Evolutionary conservation across 2,113 vertebrate genomes (phyloP).

Genomic region (Aptenodytes forsteri): DNA sequence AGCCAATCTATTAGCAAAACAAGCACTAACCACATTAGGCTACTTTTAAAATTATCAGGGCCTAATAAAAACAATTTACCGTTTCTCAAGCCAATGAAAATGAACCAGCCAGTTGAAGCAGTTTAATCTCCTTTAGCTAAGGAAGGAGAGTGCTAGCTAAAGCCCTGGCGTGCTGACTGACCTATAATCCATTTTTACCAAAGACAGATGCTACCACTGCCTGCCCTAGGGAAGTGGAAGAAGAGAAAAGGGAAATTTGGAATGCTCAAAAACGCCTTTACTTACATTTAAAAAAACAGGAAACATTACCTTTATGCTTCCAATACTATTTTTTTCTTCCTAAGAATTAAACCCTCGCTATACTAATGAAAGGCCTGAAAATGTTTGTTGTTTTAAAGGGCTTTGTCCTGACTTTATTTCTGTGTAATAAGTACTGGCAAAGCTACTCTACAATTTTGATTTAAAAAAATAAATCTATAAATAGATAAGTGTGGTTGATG

Average conservation of each 20-base stretch:
- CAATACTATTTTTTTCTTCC: background rate
- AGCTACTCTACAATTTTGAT: conserved; percentile 11
- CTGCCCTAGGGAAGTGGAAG: background rate
- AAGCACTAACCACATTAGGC: background rate
- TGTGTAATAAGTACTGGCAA: conserved; percentile 19
- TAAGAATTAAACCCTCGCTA: background rate
- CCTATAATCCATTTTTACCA: background rate
- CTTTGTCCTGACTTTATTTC: conserved; percentile 17
- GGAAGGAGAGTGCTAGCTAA: background rate
- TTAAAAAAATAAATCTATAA: conserved; percentile 10
- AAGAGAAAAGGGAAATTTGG: background rate
- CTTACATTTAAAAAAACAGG: background rate
- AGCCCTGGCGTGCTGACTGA: background rate
- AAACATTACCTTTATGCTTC: background rate
- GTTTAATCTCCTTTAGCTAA: background rate
- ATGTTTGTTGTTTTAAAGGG: background rate
- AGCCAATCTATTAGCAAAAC: background rate
- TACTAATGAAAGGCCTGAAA: background rate
- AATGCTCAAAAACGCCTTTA: background rate
- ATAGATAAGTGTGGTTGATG: conserved; percentile 12
- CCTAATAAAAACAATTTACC: background rate
- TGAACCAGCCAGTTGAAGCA: background rate
- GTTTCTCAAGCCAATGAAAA: background rate
- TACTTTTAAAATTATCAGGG: background rate
- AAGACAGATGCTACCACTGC: background rate